These are phyloP conservation scores for Mycteria americana DNA, from an alignment of 2,797 vertebrate species.

Conservation along the genomic window DNA sequence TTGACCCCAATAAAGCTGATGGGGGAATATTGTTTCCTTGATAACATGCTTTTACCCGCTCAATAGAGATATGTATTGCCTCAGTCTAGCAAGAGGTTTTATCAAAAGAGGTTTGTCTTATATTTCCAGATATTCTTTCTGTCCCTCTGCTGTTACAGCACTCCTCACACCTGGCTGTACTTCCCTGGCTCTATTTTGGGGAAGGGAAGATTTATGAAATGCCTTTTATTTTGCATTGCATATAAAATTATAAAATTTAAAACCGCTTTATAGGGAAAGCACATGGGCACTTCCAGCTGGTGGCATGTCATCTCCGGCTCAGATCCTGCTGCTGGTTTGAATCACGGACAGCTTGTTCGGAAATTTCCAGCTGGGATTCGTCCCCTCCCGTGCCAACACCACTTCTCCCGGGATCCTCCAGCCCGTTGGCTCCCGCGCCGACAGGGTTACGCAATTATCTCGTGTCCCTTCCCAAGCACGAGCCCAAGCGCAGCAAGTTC, in stretches of 20 bases:
- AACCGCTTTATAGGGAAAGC: neutral
- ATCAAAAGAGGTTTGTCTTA: neutral
- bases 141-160: neutral
- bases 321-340: neutral
- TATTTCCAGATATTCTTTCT: neutral
- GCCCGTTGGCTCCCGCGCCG: neutral
- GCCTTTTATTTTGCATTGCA: neutral
- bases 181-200: neutral
- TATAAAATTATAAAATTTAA: neutral
- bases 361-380: neutral
- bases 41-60: neutral
- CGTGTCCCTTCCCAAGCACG: fast-evolving
- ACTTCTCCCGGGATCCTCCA: neutral
- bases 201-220: neutral
- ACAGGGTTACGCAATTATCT: neutral
- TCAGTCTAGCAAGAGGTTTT: neutral
- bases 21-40: neutral
- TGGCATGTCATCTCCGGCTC: fast-evolving
- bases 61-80: fast-evolving
- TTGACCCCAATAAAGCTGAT: neutral
- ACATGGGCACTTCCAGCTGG: fast-evolving
- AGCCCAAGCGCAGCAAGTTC: fast-evolving
- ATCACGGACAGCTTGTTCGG: fast-evolving
- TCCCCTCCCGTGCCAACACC: neutral
- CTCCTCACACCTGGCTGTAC: fast-evolving